Percentiles rank a stretch among this genome's conserved stretches.
phyloP scores from a whole-genome alignment of 2,113 vertebrate genomes.

The Ctenomys sociabilis region DNA sequence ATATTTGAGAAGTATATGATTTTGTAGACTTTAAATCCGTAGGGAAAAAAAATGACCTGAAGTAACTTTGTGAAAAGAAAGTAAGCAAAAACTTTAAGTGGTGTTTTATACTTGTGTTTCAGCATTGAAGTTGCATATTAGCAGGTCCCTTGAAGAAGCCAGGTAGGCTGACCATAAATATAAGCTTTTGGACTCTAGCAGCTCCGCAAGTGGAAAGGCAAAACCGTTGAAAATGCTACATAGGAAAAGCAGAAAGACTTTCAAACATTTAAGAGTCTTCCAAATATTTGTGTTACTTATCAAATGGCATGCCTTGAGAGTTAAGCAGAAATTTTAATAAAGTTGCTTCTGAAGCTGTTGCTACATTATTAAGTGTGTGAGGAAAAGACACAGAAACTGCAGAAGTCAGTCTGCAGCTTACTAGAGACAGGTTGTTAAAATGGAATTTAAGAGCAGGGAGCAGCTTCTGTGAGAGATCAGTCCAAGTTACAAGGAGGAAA shows the following conservation, averaged over 20 bases:
- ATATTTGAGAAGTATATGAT: neutral
- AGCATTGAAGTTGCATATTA: neutral
- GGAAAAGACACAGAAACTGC: slow-evolving; percentile 4
- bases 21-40: neutral
- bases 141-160: slow-evolving; percentile 11
- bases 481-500: neutral
- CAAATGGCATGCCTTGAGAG: neutral
- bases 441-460: neutral
- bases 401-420: neutral
- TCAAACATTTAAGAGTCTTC: slow-evolving; percentile 1
- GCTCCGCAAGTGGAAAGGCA: neutral
- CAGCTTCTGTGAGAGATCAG: slow-evolving; percentile 7
- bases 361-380: neutral
- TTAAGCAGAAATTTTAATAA: slow-evolving; percentile 16
- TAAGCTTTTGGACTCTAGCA: neutral
- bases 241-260: slow-evolving; percentile 24
- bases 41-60: neutral
- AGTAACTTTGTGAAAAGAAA: slow-evolving; percentile 43
- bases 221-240: slow-evolving; percentile 34
- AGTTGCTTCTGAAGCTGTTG: neutral
- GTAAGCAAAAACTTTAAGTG: neutral
- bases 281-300: neutral
- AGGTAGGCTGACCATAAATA: neutral
- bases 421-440: neutral
- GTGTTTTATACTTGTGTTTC: neutral